Base-by-base conservation (phyloP, 2,888 invertebrate species). In the Nomada ruficornis region DNA sequence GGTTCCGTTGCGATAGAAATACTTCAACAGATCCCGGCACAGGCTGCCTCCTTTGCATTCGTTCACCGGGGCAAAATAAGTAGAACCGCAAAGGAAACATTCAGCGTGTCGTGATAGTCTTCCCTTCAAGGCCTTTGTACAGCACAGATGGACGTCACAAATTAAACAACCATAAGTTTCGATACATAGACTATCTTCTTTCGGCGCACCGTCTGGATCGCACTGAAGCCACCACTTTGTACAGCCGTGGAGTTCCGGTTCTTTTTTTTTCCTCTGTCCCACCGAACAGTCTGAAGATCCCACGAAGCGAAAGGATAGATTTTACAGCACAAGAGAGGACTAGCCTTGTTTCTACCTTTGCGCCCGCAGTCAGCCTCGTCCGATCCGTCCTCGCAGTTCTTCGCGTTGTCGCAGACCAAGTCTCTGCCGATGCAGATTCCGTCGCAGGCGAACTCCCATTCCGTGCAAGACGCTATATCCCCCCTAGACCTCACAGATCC, bases 331-430 rank as follows among this genome's bases (percentile, higher is more conserved):
- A 71, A 63, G 57, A 44, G 47, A 36, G 50, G 15, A n/a, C 2
- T 15, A 15, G 13, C 57, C 18, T 11, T 11, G 23, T 82, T 20
- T 77, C 73, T 89, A 88, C 89, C 88, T 89, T 74, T n/a, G 7
- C 50, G 18, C 50, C 57, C 63, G 76, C 92, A 91, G 11, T 62
- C 65, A 15, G 88, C 87, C 94, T 97, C 96, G 88, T 97, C 96
- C 85, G 95, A 95, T n/a, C 94, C 94, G 77, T 94, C 93, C 2
- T 91, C 85, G 87, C 96, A 96, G 90, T 96, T 95, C n/a, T 84
- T 68, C 7, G 94, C 90, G 2, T 94, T 93, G 92, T 97, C 94
- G 92, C 97, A 97, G 44, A 94, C 92, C 52, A 93, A 93, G 44
- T 87, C 88, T 1, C 90, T 89, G 72, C 94, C 94, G 76, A 96